Evolutionary conservation across 2,888 invertebrate genomes (phyloP).

Genomic region (Mimumesa dahlbomi): DNA sequence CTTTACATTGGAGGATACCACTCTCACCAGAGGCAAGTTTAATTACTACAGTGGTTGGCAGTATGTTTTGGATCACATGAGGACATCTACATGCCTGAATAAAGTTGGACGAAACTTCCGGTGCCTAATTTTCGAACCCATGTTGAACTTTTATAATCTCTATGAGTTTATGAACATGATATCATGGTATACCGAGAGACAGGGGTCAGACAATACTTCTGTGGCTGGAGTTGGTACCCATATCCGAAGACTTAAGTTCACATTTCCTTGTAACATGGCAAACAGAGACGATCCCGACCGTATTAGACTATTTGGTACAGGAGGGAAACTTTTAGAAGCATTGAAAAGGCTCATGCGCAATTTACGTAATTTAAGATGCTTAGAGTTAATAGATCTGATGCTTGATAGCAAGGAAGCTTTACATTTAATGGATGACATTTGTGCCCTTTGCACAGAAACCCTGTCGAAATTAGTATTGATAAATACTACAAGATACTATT

Average conservation of each 20-base stretch:
- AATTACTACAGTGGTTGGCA: conserved; percentile 93
- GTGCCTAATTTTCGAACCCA: conserved; percentile 86
- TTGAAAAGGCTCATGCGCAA: conserved; percentile 86
- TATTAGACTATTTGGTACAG: conserved; percentile 88
- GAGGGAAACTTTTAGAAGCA: conserved; percentile 85
- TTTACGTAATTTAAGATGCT: conserved; percentile 83
- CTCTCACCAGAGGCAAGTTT: conserved; percentile 87
- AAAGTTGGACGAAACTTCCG: conserved; percentile 86
- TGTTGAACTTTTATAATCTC: conserved; percentile 89
- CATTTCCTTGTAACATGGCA: conserved; percentile 89
- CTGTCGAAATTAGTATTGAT: conserved; percentile 85
- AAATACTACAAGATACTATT: conserved; percentile 87
- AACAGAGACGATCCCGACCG: conserved; percentile 84
- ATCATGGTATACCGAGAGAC: conserved; percentile 86
- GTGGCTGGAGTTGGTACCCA: conserved; percentile 82
- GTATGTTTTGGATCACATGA: conserved; percentile 87
- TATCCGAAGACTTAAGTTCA: conserved; percentile 85
- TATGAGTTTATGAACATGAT: conserved; percentile 92
- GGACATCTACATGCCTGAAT: conserved; percentile 87
- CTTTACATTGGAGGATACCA: conserved; percentile 87
- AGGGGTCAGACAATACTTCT: conserved; percentile 70
- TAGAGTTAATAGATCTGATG: conserved; percentile 88
- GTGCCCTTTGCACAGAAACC: conserved; percentile 84
- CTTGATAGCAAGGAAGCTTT: conserved; percentile 87
- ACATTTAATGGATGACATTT: conserved; percentile 87